phyloP scores from a whole-genome alignment of 2,888 invertebrate genomes.

The Pheosia gnoma region DNA sequence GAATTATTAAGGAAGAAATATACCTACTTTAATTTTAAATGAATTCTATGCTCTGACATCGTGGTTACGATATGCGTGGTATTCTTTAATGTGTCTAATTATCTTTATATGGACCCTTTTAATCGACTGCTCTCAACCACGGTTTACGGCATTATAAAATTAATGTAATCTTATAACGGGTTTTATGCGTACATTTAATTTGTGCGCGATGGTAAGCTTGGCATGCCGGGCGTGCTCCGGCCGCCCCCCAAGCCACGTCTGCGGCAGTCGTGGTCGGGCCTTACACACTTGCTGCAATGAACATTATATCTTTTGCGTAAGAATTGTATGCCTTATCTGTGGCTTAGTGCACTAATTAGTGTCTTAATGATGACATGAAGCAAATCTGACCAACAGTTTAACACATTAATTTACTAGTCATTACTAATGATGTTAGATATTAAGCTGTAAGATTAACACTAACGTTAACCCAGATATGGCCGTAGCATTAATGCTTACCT shows the following conservation, averaged over 20 bases:
- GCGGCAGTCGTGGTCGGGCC: not conserved
- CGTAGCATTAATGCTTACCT: too few species aligned
- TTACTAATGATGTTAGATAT: too few species aligned
- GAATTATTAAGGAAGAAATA: too few species aligned
- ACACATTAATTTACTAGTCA: too few species aligned
- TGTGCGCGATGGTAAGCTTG: slow-evolving; percentile 38
- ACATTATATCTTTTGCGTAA: slow-evolving; percentile 1
- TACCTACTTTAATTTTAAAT: too few species aligned
- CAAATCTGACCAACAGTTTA: too few species aligned
- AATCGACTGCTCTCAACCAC: slow-evolving; percentile 61
- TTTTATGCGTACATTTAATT: slow-evolving; percentile 60
- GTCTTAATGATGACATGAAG: too few species aligned
- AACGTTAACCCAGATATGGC: too few species aligned
- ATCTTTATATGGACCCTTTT: slow-evolving; percentile 64
- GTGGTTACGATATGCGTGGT: slow-evolving; percentile 32
- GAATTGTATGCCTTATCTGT: not conserved
- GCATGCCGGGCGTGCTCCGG: slow-evolving; percentile 6
- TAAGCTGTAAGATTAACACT: too few species aligned
- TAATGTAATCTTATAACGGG: slow-evolving; percentile 65
- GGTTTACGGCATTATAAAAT: slow-evolving; percentile 58
- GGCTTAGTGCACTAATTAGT: not conserved
- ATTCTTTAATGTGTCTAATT: slow-evolving; percentile 53
- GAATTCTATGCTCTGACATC: too few species aligned
- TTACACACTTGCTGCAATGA: not conserved
- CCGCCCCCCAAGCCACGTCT: slow-evolving; percentile 1